Base-by-base conservation (phyloP, 1,140 invertebrate species). In the Chelonus insularis region DNA sequence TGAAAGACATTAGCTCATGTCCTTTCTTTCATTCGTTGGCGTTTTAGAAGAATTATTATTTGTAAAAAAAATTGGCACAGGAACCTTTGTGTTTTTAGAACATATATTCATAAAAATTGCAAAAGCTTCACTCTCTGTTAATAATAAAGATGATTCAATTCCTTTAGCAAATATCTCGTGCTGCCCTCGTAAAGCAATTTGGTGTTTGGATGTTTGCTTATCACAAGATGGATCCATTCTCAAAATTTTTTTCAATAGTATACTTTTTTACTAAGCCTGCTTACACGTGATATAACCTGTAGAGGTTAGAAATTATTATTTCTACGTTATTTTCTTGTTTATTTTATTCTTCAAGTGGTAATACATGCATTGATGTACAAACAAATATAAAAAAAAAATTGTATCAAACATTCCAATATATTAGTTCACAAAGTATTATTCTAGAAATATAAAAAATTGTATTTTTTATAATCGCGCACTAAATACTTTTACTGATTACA, bases 21-120 rank as follows among this genome's bases (percentile, higher is more conserved):
- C n/a, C n/a, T n/a, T n/a, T n/a, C n/a, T n/a, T n/a, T n/a, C n/a
- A n/a, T n/a, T n/a, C n/a, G n/a, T n/a, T n/a, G n/a, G n/a, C n/a
- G n/a, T n/a, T n/a, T n/a, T n/a, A n/a, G n/a, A n/a, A n/a, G n/a
- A n/a, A n/a, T n/a, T n/a, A n/a, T n/a, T n/a, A n/a, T n/a, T n/a
- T n/a, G n/a, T n/a, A n/a, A n/a, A n/a, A n/a, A n/a, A n/a, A n/a
- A n/a, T n/a, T n/a, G n/a, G n/a, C n/a, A n/a, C n/a, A n/a, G n/a
- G n/a, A n/a, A n/a, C n/a, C n/a, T n/a, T n/a, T n/a, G n/a, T n/a
- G n/a, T n/a, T n/a, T n/a, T n/a, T n/a, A n/a, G n/a, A n/a, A n/a
- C n/a, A n/a, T n/a, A 92, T 91, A 73, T 92, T 92, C 86, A 93
- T 91, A 0, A 93, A 79, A 45, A 94, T 87, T 1, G 89, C 85